Base-by-base conservation (phyloP, 2,888 invertebrate species). In the Xestia rhomboidea region DNA sequence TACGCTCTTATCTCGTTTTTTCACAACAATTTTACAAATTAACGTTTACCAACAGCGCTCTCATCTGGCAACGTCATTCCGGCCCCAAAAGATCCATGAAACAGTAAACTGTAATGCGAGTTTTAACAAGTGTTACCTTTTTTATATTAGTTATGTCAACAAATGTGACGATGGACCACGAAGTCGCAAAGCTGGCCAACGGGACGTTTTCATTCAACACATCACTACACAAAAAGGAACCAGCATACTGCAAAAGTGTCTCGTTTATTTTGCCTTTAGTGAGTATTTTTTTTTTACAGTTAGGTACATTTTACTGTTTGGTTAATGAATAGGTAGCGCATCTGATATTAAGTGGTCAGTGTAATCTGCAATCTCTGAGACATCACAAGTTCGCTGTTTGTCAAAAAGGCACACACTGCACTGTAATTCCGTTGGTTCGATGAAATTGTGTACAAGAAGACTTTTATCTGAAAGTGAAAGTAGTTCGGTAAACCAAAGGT, bases 91-190 rank as follows among this genome's bases (percentile, higher is more conserved):
- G 18, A 15, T 46, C 46, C 18, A 46, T 49, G 49, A 7, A 49
- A 49, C 49, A 21, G 1, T 49, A 21, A 46, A 49, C 7, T 49
- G 49, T 49, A 21, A 49, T 21, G 7, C 18, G 46, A 6, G 6
- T 46, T 18, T 18, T 46, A 46, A 46, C 6, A 18, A 49, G 49
- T 1, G 21, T 49, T 41, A 38, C 21, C 24, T 51, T 10, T 51
- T n/a, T 4, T 64, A 83, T 88, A 63, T 15, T 88, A 94, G 94
- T 79, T 72, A 74, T 94, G 44, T 60, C 73, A 34, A 86, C 93
- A 10, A 85, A 77, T 7, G 81, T 93, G 2, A 76, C 86, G 24
- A 78, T 92, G 49, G 77, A 57, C 8, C 90, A 93, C 54, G 73
- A 79, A 0, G 44, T 79, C 21, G 92, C 91, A 6, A 87, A 67